A percentile compares a stretch with the other conserved stretches of the same genome.
Evolutionary conservation across 1,140 invertebrate genomes (phyloP).

Genomic region (Anastatus disparis): DNA sequence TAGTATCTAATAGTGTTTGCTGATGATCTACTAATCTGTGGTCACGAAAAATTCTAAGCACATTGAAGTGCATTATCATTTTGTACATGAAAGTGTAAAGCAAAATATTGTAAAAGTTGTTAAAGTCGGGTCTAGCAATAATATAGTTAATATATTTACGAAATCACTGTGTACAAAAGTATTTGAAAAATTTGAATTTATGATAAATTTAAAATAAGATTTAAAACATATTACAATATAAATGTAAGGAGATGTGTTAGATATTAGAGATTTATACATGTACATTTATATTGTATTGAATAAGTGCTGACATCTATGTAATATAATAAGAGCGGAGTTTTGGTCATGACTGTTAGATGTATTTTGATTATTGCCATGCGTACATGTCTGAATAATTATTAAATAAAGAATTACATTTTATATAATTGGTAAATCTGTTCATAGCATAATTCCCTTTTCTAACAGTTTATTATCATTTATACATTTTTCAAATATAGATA

Average conservation of each 20-base stretch:
- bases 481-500: too few relatives aligned
- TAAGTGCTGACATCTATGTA: too few relatives aligned
- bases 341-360: too few relatives aligned
- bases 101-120: not conserved
- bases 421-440: too few relatives aligned
- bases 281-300: too few relatives aligned
- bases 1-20: slow-evolving; percentile 19
- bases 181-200: slow-evolving; percentile 11
- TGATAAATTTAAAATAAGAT: not conserved
- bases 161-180: not conserved
- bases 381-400: too few relatives aligned
- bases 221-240: not conserved
- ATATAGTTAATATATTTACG: slow-evolving; percentile 3
- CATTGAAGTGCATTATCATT: slow-evolving; percentile 7
- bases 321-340: too few relatives aligned
- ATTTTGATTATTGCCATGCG: too few relatives aligned
- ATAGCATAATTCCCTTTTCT: too few relatives aligned
- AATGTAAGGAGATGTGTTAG: slow-evolving; percentile 11
- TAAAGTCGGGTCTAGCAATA: not conserved
- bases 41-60: slow-evolving; percentile 12
- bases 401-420: too few relatives aligned
- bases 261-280: too few relatives aligned
- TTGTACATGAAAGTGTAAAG: not conserved
- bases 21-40: slow-evolving; percentile 31
- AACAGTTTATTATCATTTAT: too few relatives aligned